Percentiles rank a stretch among this genome's conserved stretches.
phyloP scores from a whole-genome alignment of 1,140 invertebrate species.

The Euwallacea fornicatus region DNA sequence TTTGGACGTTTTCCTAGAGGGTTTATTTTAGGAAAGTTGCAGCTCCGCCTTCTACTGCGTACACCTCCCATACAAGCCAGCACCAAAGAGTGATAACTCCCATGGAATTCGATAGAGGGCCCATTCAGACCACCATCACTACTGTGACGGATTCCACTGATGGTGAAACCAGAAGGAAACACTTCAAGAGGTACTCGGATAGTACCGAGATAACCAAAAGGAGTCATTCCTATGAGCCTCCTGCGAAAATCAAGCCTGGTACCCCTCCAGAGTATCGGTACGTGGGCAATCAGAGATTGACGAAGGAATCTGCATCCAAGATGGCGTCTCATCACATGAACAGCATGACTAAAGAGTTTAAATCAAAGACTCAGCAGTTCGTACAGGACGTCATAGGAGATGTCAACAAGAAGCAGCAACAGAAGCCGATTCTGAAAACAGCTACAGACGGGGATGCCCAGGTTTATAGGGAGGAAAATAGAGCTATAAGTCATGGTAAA shows the following conservation, averaged over 20 bases:
- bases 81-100: slow-evolving; percentile 59
- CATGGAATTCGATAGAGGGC: slow-evolving; percentile 63
- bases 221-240: slow-evolving; percentile 47
- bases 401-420: slow-evolving; percentile 56
- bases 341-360: slow-evolving; percentile 70
- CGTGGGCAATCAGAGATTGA: slow-evolving; percentile 53
- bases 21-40: slow-evolving; percentile 55
- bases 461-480: slow-evolving; percentile 69
- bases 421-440: slow-evolving; percentile 61
- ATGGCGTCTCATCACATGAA: slow-evolving; percentile 64
- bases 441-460: slow-evolving; percentile 60
- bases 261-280: slow-evolving; percentile 65
- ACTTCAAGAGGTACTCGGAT: slow-evolving; percentile 44
- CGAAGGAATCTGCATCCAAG: slow-evolving; percentile 56
- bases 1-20: background rate
- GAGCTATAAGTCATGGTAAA: slow-evolving; percentile 69
- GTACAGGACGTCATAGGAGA: slow-evolving; percentile 67
- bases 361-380: slow-evolving; percentile 71
- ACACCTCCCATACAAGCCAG: slow-evolving; percentile 55
- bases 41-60: slow-evolving; percentile 54
- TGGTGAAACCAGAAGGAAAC: slow-evolving; percentile 38
- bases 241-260: slow-evolving; percentile 38
- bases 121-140: slow-evolving; percentile 53
- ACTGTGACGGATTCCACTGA: slow-evolving; percentile 42
- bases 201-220: slow-evolving; percentile 49